phyloP scores from a whole-genome alignment of 2,113 vertebrate genomes.

The Salvelinus sp. region DNA sequence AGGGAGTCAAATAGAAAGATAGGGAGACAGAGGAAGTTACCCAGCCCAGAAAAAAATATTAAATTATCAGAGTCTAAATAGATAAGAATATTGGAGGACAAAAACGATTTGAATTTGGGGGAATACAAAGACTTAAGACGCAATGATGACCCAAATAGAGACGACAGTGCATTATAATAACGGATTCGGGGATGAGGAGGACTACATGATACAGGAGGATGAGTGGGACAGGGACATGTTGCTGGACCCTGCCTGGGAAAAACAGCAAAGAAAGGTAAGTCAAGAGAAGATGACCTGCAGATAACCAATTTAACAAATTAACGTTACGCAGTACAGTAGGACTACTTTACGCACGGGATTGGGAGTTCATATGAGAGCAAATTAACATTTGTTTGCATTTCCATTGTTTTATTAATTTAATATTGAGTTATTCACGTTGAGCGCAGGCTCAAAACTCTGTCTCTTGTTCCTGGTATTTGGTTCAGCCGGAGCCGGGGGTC shows the following conservation, averaged over 20 bases:
- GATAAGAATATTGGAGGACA: slow-evolving; percentile 2
- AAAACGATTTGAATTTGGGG: slow-evolving; percentile 6
- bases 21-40: not conserved
- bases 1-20: slow-evolving; percentile 49
- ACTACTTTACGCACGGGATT: not conserved
- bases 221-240: slow-evolving; percentile 82
- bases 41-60: not conserved
- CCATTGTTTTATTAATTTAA: slow-evolving; percentile 51
- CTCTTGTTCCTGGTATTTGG: not conserved
- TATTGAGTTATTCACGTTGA: slow-evolving; percentile 21
- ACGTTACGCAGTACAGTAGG: not conserved
- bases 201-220: slow-evolving; percentile 80
- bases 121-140: slow-evolving; percentile 28
- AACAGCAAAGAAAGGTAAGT: slow-evolving; percentile 80
- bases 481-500: slow-evolving; percentile 25
- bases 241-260: slow-evolving; percentile 81
- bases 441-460: slow-evolving; percentile 17
- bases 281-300: not conserved
- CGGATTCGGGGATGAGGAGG: slow-evolving; percentile 64
- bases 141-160: slow-evolving; percentile 70
- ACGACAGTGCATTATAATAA: slow-evolving; percentile 71
- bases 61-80: not conserved
- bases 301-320: no score
- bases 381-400: not conserved
- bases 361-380: not conserved